A percentile compares a stretch with the other conserved stretches of the same genome.
Conservation (phyloP, 2,113 vertebrate genomes). For the Osmerus eperlanus region DNA sequence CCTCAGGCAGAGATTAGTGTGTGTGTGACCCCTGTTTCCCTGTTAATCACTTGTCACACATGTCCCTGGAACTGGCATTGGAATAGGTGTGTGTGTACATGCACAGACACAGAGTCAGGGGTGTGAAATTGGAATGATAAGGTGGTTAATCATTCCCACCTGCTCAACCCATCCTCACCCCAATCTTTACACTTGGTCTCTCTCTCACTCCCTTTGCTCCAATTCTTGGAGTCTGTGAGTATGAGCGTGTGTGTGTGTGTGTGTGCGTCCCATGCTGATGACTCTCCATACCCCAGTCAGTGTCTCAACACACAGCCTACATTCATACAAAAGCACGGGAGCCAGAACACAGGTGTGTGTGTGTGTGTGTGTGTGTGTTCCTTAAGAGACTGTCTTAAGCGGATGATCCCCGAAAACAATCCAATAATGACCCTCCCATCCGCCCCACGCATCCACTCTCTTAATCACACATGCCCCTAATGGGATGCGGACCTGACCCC, state of each 20-base stretch:
- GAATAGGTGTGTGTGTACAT: conserved; percentile 54
- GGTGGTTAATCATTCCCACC: conserved; percentile 52
- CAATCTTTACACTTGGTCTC: neutral
- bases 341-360: too few relatives aligned
- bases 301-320: too few relatives aligned
- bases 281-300: too few relatives aligned
- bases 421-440: neutral
- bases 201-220: neutral
- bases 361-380: too few relatives aligned
- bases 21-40: conserved; percentile 21
- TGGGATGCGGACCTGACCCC: neutral
- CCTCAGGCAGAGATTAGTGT: conserved; percentile 61
- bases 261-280: too few relatives aligned
- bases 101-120: conserved; percentile 31
- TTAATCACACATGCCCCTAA: neutral
- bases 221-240: neutral
- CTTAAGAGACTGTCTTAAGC: neutral
- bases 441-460: neutral
- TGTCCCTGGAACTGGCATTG: conserved; percentile 36
- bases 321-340: too few relatives aligned
- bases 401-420: conserved; percentile 11
- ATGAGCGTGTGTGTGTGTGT: too few relatives aligned
- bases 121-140: conserved; percentile 68
- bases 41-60: conserved; percentile 58
- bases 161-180: conserved; percentile 38